Evolutionary conservation across 1,140 invertebrate genomes (phyloP).

Genomic region (Anastrepha ludens): DNA sequence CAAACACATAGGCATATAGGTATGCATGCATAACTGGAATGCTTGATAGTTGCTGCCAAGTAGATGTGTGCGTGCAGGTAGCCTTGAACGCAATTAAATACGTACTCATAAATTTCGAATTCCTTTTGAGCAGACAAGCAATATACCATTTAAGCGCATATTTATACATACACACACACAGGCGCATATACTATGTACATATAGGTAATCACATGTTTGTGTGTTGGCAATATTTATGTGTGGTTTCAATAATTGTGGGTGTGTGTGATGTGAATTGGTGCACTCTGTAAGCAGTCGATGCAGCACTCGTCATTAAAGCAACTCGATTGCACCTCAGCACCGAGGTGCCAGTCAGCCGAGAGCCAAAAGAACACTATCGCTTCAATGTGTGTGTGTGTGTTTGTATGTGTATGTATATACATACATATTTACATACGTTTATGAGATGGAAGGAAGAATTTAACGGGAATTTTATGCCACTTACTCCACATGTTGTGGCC

Average conservation of each 20-base stretch:
- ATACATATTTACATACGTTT: neutral
- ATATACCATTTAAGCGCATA: neutral
- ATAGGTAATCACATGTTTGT: neutral
- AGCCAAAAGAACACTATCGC: too few relatives aligned
- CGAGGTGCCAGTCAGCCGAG: neutral
- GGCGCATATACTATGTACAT: neutral
- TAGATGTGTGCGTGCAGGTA: neutral
- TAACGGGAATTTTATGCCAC: slow-evolving; percentile 11
- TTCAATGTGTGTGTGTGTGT: too few relatives aligned
- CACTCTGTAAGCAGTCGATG: neutral
- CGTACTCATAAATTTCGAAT: slow-evolving; percentile 36
- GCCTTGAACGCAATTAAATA: slow-evolving; percentile 29
- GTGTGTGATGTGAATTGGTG: neutral
- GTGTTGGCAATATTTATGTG: slow-evolving; percentile 16
- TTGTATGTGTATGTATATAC: too few relatives aligned
- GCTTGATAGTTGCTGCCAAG: too few relatives aligned
- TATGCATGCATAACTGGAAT: neutral
- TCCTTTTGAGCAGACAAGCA: neutral
- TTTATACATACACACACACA: neutral
- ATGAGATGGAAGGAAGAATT: neutral
- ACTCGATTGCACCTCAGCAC: slow-evolving; percentile 4
- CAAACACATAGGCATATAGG: neutral
- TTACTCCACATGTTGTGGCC: neutral
- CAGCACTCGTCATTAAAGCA: neutral
- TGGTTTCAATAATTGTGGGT: neutral